Conservation (phyloP, 2,113 vertebrate genomes). For the Pantherophis guttatus region DNA sequence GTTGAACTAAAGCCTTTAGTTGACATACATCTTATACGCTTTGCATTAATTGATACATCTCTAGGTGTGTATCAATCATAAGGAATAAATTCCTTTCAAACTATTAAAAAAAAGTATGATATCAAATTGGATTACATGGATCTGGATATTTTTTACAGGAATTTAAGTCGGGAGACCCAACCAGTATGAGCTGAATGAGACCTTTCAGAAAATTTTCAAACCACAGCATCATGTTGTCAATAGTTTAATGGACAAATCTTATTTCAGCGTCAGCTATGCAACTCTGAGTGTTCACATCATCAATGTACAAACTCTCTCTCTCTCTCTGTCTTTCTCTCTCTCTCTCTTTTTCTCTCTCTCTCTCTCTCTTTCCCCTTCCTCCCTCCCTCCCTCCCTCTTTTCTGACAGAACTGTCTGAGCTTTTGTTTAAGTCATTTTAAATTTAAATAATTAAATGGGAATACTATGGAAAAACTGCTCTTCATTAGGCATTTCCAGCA, state of each 20-base stretch:
- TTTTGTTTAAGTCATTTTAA: not conserved
- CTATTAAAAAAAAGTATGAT: not conserved
- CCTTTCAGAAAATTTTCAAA: not conserved
- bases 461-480: not conserved
- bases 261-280: not conserved
- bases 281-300: not conserved
- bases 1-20: not conserved
- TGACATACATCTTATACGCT: not conserved
- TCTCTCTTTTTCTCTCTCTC: not conserved
- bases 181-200: not conserved
- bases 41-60: not conserved
- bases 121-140: not conserved
- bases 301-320: not conserved
- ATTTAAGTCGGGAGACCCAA: not conserved
- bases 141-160: not conserved
- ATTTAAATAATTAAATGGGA: not conserved
- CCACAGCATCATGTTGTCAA: too few relatives aligned
- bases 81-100: not conserved
- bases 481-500: not conserved
- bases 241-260: not conserved
- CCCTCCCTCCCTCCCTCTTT: not conserved
- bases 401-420: not conserved
- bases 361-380: too few relatives aligned
- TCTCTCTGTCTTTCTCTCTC: not conserved
- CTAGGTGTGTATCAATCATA: not conserved